phyloP scores from a whole-genome alignment of 2,888 invertebrate genomes.

The Belgica antarctica region DNA sequence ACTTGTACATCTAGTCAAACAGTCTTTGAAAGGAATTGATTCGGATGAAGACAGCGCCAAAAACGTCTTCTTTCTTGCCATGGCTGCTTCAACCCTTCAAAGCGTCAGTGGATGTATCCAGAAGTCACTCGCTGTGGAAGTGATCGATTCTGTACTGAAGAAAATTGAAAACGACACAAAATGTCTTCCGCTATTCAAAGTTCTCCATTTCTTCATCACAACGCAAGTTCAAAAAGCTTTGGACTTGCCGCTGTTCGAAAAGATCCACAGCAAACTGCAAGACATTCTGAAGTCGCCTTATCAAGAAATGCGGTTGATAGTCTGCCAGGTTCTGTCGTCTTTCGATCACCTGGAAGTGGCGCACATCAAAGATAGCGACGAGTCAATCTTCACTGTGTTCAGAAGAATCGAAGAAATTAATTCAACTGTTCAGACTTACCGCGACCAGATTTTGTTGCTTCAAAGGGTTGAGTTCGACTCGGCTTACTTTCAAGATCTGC shows the following conservation, averaged over 20 bases:
- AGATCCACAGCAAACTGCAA: slow-evolving; percentile 59
- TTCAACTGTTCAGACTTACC: slow-evolving; percentile 73
- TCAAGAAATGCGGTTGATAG: slow-evolving; percentile 67
- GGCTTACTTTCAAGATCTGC: slow-evolving; percentile 58
- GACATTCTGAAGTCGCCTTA: slow-evolving; percentile 67
- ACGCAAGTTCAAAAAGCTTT: slow-evolving; percentile 56
- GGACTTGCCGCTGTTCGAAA: slow-evolving; percentile 54
- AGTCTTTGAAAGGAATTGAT: slow-evolving; percentile 43
- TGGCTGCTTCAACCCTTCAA: background rate
- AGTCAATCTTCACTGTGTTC: slow-evolving; percentile 64
- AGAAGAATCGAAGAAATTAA: slow-evolving; percentile 68
- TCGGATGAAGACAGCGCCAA: background rate
- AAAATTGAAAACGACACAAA: slow-evolving; percentile 54
- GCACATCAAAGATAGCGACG: slow-evolving; percentile 43
- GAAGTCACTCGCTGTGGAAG: slow-evolving; percentile 51
- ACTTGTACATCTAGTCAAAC: slow-evolving; percentile 55
- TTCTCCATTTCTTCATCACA: slow-evolving; percentile 55
- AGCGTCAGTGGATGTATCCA: background rate
- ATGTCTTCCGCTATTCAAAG: slow-evolving; percentile 51
- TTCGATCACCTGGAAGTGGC: slow-evolving; percentile 53
- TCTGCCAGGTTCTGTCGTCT: slow-evolving; percentile 63
- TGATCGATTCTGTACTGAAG: slow-evolving; percentile 56
- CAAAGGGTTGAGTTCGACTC: slow-evolving; percentile 70
- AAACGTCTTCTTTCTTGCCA: slow-evolving; percentile 2
- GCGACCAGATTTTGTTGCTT: slow-evolving; percentile 71